phyloP scores from a whole-genome alignment of 2,113 vertebrate species.

The Ophiodon elongatus region DNA sequence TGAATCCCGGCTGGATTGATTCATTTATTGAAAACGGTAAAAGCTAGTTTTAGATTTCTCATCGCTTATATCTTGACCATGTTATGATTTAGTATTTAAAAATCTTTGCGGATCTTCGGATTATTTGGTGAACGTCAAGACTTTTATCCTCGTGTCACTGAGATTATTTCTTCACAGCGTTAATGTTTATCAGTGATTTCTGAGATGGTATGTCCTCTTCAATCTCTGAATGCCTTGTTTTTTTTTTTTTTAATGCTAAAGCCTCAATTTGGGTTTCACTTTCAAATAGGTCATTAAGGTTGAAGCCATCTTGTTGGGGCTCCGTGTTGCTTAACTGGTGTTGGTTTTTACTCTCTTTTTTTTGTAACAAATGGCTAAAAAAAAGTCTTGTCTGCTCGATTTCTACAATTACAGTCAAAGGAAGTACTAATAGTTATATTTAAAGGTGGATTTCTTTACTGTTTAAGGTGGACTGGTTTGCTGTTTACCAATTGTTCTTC shows the following conservation, averaged over 20 bases:
- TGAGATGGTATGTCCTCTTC: not conserved
- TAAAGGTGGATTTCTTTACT: not conserved
- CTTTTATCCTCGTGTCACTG: slow-evolving; percentile 5
- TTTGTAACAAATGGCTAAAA: not conserved
- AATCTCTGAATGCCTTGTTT: not conserved
- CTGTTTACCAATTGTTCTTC: not conserved
- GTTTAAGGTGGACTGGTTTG: not conserved
- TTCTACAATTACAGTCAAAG: not conserved
- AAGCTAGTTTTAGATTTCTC: slow-evolving; percentile 10
- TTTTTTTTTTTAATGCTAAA: slow-evolving; percentile 44
- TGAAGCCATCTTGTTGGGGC: slow-evolving; percentile 15
- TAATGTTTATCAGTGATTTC: not conserved
- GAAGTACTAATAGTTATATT: not conserved
- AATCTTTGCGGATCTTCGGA: not conserved
- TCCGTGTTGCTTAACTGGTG: not conserved
- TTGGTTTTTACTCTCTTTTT: too few species aligned
- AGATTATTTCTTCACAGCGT: not conserved
- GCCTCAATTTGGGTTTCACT: slow-evolving; percentile 19
- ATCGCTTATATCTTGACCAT: slow-evolving; percentile 8
- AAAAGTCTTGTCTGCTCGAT: not conserved
- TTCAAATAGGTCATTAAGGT: slow-evolving; percentile 36
- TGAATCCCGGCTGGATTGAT: slow-evolving; percentile 52
- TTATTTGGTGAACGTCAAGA: slow-evolving; percentile 24
- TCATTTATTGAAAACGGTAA: slow-evolving; percentile 41
- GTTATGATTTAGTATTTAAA: slow-evolving; percentile 23